These are phyloP conservation scores for Drosophila nannoptera DNA, from an alignment of 1,140 invertebrate genomes.

Conservation along the genomic window DNA sequence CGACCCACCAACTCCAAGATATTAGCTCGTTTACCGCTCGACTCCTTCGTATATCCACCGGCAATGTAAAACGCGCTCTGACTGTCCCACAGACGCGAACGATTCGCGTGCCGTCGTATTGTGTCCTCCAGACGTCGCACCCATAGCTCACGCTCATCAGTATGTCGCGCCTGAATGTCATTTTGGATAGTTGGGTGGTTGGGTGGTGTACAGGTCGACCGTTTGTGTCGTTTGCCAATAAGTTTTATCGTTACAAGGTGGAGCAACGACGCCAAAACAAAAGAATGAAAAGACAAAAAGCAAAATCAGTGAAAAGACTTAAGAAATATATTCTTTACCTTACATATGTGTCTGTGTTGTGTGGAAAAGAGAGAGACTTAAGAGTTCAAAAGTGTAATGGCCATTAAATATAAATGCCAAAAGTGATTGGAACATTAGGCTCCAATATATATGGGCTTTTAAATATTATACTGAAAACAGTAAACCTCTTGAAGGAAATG, in stretches of 20 bases:
- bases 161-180: conserved; percentile 88
- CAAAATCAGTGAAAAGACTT: conserved; percentile 35
- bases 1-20: conserved; percentile 86
- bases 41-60: conserved; percentile 77
- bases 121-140: conserved; percentile 96
- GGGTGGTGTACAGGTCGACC: conserved; percentile 14
- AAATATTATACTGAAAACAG: too few relatives aligned
- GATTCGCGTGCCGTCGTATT: conserved; percentile 89
- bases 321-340: neutral
- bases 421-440: neutral
- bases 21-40: conserved; percentile 74
- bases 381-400: conserved; percentile 18
- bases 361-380: neutral
- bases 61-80: conserved; percentile 60
- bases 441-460: neutral
- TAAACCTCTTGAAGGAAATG: too few relatives aligned
- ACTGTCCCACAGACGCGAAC: conserved; percentile 80
- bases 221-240: conserved; percentile 37
- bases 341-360: neutral
- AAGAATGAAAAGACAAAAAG: conserved; percentile 10
- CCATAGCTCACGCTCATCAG: conserved; percentile 96
- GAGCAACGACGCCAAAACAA: conserved; percentile 28
- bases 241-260: conserved; percentile 69
- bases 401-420: neutral
- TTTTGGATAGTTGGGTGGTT: conserved; percentile 1